Conservation (phyloP, 2,797 vertebrate species). For the Arrhamphus sclerolepis region DNA sequence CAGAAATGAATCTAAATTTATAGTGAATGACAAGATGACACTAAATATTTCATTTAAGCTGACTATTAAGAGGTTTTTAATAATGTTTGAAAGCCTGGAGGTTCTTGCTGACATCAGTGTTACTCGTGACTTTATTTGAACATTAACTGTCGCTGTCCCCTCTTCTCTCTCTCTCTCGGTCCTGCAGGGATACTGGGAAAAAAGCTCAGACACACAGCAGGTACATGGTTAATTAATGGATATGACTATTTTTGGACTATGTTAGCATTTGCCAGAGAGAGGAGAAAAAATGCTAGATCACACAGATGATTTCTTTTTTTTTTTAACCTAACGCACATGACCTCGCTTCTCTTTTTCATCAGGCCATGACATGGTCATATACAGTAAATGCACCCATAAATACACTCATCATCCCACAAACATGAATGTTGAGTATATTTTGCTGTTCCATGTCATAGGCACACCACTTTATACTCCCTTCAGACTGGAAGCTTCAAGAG, state of each 20-base stretch:
- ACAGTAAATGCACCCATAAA: neutral
- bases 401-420: constrained; percentile 23
- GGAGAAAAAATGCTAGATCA: constrained; percentile 30
- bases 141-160: constrained; percentile 26
- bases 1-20: constrained; percentile 11
- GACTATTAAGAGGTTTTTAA: constrained; percentile 43
- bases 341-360: constrained; percentile 7
- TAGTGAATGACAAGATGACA: constrained; percentile 29
- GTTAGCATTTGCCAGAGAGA: constrained; percentile 41
- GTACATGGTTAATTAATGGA: constrained; percentile 77
- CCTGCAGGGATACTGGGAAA: constrained; percentile 52
- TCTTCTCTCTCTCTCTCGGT: constrained; percentile 22
- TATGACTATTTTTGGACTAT: constrained; percentile 62
- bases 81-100: constrained; percentile 36
- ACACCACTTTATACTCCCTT: constrained; percentile 54
- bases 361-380: constrained; percentile 10
- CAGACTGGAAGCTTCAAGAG: constrained; percentile 70
- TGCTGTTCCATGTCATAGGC: constrained; percentile 46
- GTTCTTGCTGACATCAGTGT: constrained; percentile 27
- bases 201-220: constrained; percentile 66
- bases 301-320: constrained; percentile 29
- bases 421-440: constrained; percentile 72
- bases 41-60: constrained; percentile 43
- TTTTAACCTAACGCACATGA: constrained; percentile 10
- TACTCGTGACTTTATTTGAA: constrained; percentile 32